Percentiles rank a stretch among this genome's conserved stretches.
phyloP scores from a whole-genome alignment of 2,888 invertebrate species.

The Dioctria rufipes region DNA sequence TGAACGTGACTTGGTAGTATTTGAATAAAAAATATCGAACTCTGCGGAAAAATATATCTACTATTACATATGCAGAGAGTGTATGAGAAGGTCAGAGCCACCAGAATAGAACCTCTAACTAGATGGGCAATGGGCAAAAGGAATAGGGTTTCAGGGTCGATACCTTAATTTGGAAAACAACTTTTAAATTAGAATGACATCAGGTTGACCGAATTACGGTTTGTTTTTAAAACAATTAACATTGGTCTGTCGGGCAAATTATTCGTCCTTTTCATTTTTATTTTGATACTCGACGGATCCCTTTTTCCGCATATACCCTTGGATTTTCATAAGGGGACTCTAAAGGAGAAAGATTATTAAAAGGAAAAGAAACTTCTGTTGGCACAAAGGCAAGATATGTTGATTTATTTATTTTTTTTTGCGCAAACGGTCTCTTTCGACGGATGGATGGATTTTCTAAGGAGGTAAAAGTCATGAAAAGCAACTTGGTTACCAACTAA shows the following conservation, averaged over 20 bases:
- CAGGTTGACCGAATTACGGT: too few relatives aligned
- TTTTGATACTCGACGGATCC: background rate
- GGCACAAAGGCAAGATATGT: background rate
- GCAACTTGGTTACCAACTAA: too few relatives aligned
- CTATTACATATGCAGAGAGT: background rate
- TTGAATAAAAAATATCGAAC: background rate
- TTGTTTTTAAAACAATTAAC: background rate
- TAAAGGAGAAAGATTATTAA: too few relatives aligned
- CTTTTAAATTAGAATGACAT: too few relatives aligned
- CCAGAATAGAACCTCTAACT: background rate
- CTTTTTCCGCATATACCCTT: too few relatives aligned
- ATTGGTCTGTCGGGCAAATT: background rate
- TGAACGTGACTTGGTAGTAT: conserved; percentile 22
- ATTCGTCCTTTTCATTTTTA: background rate
- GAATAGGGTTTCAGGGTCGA: background rate
- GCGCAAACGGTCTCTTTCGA: too few relatives aligned
- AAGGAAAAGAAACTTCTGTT: background rate
- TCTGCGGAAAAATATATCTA: background rate
- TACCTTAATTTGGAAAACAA: conserved; percentile 16
- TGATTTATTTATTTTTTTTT: background rate
- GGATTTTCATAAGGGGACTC: too few relatives aligned
- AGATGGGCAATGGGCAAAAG: too few relatives aligned
- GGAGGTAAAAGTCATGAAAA: too few relatives aligned
- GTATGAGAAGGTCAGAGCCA: background rate
- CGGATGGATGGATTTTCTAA: too few relatives aligned